Evolutionary conservation across 2,888 invertebrate genomes (phyloP).

Genomic region (Labia minor): DNA sequence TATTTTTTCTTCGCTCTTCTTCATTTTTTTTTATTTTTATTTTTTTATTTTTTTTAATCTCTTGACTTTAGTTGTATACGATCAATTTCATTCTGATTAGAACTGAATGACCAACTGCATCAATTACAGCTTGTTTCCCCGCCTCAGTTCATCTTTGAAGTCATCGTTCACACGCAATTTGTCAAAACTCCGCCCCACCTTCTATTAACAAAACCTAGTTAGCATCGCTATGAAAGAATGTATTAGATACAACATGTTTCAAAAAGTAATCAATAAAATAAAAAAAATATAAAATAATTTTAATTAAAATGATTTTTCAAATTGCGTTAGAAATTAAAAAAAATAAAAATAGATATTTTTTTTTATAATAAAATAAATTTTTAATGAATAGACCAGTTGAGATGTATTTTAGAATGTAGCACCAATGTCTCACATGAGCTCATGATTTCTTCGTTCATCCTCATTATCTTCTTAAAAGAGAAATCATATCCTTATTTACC

Average conservation of each 20-base stretch:
- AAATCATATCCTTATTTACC: too few species aligned
- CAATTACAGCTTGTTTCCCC: conserved; percentile 1
- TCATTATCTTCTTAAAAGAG: too few species aligned
- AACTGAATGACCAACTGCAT: conserved; percentile 2
- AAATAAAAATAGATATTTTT: too few species aligned
- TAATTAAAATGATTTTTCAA: too few species aligned
- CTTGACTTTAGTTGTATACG: not conserved
- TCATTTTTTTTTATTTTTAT: too few species aligned
- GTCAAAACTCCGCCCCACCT: conserved; percentile 13
- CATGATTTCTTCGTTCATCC: too few species aligned
- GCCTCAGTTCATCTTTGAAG: not conserved
- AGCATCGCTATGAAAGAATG: not conserved
- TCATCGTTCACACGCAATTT: conserved; percentile 8
- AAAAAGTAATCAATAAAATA: not conserved
- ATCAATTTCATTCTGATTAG: not conserved
- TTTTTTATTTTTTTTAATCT: not conserved
- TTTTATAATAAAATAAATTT: too few species aligned
- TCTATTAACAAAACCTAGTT: not conserved
- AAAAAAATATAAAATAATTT: too few species aligned
- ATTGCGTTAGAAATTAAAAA: too few species aligned
- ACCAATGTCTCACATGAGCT: too few species aligned
- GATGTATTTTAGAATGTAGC: too few species aligned
- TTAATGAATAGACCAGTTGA: too few species aligned
- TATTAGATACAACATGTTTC: not conserved
- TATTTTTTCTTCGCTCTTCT: not conserved